phyloP scores from a whole-genome alignment of 2,113 vertebrate species.

The Scartelaos histophorus region DNA sequence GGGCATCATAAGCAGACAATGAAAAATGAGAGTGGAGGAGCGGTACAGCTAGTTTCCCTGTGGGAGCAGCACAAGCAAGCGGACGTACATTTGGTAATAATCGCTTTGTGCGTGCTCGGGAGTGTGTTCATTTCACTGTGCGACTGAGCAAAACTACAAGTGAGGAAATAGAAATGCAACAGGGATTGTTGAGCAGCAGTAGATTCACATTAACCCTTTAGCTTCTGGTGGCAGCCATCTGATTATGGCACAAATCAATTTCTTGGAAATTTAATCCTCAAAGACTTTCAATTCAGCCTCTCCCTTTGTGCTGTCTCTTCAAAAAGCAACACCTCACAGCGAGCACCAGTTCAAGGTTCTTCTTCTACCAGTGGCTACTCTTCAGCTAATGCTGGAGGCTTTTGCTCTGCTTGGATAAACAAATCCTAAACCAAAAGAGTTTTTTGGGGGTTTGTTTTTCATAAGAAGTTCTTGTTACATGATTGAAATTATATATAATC shows the following conservation, averaged over 20 bases:
- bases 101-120: conserved; percentile 49
- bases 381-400: background rate
- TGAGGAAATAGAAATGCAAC: conserved; percentile 23
- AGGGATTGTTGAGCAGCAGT: conserved; percentile 7
- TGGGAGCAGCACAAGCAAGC: conserved; percentile 67
- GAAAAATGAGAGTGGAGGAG: conserved; percentile 75
- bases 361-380: background rate
- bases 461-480: background rate
- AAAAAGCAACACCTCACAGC: conserved; percentile 13
- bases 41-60: conserved; percentile 65
- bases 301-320: conserved; percentile 20
- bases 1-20: conserved; percentile 78
- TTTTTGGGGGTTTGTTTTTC: background rate
- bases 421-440: background rate
- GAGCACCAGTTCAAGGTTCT: conserved; percentile 9
- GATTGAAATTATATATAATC: background rate
- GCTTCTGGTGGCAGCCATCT: conserved; percentile 39
- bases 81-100: conserved; percentile 68
- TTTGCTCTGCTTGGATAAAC: background rate
- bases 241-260: conserved; percentile 53
- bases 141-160: conserved; percentile 31
- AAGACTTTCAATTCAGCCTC: conserved; percentile 38
- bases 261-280: conserved; percentile 51
- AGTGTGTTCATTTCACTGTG: conserved; percentile 32
- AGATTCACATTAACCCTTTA: conserved; percentile 48